phyloP scores from a whole-genome alignment of 2,113 vertebrate species.

The Labeo catla region DNA sequence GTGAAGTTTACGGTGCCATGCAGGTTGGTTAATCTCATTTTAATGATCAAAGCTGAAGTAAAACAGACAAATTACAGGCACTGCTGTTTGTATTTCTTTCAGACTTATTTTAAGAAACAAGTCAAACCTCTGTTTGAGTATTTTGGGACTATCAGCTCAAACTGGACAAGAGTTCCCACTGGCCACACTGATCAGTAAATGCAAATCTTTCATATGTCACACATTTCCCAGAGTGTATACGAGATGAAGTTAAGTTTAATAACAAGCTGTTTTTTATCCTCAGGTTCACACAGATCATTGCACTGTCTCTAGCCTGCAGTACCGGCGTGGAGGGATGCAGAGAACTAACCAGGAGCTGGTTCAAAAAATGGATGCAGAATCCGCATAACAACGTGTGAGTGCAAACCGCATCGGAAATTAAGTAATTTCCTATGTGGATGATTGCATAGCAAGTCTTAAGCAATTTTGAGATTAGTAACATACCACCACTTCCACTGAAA shows the following conservation, averaged over 20 bases:
- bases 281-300: slow-evolving; percentile 87
- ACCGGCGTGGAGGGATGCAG: slow-evolving; percentile 70
- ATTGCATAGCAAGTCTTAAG: neutral
- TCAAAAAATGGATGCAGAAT: slow-evolving; percentile 67
- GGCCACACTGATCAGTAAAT: slow-evolving; percentile 85
- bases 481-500: neutral
- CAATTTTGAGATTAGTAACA: neutral
- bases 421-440: neutral
- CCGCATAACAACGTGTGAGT: slow-evolving; percentile 74
- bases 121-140: slow-evolving; percentile 79
- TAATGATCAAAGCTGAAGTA: neutral
- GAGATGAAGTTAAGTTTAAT: neutral
- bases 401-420: neutral
- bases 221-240: neutral
- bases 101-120: slow-evolving; percentile 84
- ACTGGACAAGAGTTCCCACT: slow-evolving; percentile 63
- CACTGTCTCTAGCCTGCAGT: slow-evolving; percentile 81
- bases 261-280: neutral
- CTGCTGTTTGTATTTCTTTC: slow-evolving; percentile 4
- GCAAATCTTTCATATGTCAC: slow-evolving; percentile 8
- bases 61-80: neutral
- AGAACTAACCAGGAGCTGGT: slow-evolving; percentile 58
- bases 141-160: slow-evolving; percentile 63
- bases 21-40: slow-evolving; percentile 70
- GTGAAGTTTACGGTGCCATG: slow-evolving; percentile 83